Conservation (phyloP, 30 jellyfish, hydroid and myxozoan genomes). For the Rhopilema esculentum region DNA sequence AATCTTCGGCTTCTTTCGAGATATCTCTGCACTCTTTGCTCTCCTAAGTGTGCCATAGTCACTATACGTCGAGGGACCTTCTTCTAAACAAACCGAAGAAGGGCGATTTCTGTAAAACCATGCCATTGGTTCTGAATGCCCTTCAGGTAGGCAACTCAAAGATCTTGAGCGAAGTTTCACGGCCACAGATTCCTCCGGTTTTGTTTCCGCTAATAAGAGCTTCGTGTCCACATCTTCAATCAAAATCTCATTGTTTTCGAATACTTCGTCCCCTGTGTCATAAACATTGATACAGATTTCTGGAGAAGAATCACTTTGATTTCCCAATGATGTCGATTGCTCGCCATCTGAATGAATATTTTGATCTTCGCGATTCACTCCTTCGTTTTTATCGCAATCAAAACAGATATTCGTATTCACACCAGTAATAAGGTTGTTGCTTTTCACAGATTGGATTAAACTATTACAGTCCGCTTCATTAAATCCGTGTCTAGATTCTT, state of each 20-base stretch:
- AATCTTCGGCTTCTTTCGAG: constrained; percentile 73
- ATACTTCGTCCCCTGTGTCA: constrained; percentile 5
- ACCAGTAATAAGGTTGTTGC: constrained; percentile 8
- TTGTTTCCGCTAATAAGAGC: constrained; percentile 1
- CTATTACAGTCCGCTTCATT: background rate
- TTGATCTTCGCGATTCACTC: background rate
- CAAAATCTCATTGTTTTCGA: constrained; percentile 10
- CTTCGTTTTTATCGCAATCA: background rate
- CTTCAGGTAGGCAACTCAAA: constrained; percentile 64
- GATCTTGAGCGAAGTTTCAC: constrained; percentile 55
- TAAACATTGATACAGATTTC: background rate
- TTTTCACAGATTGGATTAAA: constrained; percentile 13
- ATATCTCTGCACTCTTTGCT: constrained; percentile 74
- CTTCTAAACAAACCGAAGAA: constrained; percentile 42
- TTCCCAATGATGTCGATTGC: background rate
- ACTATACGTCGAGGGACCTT: background rate
- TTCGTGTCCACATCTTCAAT: constrained; percentile 25
- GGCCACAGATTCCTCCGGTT: background rate
- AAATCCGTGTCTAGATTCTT: background rate
- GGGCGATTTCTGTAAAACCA: constrained; percentile 72
- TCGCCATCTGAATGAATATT: background rate
- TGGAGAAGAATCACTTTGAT: background rate
- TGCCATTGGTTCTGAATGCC: constrained; percentile 39
- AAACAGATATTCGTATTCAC: constrained; percentile 14
- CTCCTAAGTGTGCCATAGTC: constrained; percentile 56